Percentiles rank a stretch among this genome's conserved stretches.
phyloP scores from a whole-genome alignment of 2,113 vertebrate species.

The Mesembrinibis cayennensis region DNA sequence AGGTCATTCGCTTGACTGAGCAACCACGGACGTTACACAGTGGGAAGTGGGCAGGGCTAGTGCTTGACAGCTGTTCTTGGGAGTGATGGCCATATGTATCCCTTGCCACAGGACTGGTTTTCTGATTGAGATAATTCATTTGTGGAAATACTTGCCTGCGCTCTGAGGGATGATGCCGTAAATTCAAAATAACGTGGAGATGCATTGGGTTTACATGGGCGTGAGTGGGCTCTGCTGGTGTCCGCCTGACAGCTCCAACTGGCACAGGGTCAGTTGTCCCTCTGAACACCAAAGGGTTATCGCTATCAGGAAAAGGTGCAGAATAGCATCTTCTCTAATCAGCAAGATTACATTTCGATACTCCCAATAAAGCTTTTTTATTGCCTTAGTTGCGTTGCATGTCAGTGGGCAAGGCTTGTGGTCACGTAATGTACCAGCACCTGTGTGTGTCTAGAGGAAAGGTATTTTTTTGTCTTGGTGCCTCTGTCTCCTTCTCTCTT shows the following conservation, averaged over 20 bases:
- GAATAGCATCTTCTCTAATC: not conserved
- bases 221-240: slow-evolving; percentile 12
- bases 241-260: not conserved
- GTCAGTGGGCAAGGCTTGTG: not conserved
- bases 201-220: not conserved
- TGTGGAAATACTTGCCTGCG: slow-evolving; percentile 16
- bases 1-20: slow-evolving; percentile 64
- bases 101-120: slow-evolving; percentile 59
- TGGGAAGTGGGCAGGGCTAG: slow-evolving; percentile 60
- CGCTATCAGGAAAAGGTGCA: not conserved
- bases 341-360: not conserved
- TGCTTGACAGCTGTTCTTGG: slow-evolving; percentile 66
- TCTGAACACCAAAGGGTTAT: not conserved
- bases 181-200: not conserved
- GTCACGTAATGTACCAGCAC: not conserved
- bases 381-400: not conserved
- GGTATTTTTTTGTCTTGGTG: not conserved
- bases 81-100: slow-evolving; percentile 64
- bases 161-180: slow-evolving; percentile 44
- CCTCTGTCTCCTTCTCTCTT: not conserved
- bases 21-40: slow-evolving; percentile 26
- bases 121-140: slow-evolving; percentile 63
- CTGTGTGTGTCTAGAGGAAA: not conserved
- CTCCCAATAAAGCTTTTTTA: not conserved
- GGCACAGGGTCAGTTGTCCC: not conserved